Evolutionary conservation across 2,113 vertebrate genomes (phyloP), one percentile per base, ranked within the genome.

Genomic region (Myocastor coypus): DNA sequence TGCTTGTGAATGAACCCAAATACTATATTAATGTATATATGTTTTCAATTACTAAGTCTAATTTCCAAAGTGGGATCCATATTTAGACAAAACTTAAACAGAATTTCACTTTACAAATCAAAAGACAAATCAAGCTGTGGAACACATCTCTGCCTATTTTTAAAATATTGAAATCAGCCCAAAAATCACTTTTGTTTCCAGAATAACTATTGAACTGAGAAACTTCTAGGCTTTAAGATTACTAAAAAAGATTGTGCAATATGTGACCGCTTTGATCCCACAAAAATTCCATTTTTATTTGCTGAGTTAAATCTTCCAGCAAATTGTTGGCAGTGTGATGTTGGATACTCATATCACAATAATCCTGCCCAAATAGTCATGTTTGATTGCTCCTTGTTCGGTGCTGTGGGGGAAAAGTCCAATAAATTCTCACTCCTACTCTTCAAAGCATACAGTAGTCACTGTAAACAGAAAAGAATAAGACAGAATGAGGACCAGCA

Each of bases 281-380:
- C 63, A 55, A 94, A 97, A 97, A 96, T 96, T 96, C 85, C 81
- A 87, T 73, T 97, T 97, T 97, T 98, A 95, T 98, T 97, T 97
- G 95, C 87, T 91, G 89, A 95, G 94, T 96, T 94, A 97, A 97
- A 95, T 96, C 97, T 97, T 90, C 88, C 75, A 93, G 78, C 83
- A 96, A 97, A 96, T 95, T 96, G 95, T 89, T 94, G 96, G 96
- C 92, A 40, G 17, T 95, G 75, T 92, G 91, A 88, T 77, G 91
- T 63, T 93, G 83, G 97, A 92, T 95, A 95, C 96, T 94, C 97
- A 95, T 97, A 86, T 94, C 88, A 83, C 85, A 97, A 83, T 98
- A 97, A 97, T 98, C 97, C 96, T 97, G 30, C 93, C 97, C 97
- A 97, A 98, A 98, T 88, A 98, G 97, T 97, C 97, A 96, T 95